Conservation (phyloP, 2,113 vertebrate genomes). For the cattle (Bos taurus) region DNA sequence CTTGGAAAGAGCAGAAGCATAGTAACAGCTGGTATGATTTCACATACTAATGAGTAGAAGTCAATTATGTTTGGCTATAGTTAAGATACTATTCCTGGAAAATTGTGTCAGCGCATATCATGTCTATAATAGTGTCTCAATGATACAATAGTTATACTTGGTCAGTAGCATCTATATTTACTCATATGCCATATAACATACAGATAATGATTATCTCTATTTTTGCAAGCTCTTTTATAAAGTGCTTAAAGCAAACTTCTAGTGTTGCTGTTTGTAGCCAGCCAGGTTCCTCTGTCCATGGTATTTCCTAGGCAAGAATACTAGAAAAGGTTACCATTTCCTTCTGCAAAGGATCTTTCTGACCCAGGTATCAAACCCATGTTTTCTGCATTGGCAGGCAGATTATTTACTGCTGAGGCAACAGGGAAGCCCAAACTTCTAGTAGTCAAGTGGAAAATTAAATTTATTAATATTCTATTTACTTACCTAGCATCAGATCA, state of each 20-base stretch:
- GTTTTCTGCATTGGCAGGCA: neutral
- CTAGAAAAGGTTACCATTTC: neutral
- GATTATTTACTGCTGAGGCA: neutral
- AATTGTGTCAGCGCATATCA: neutral
- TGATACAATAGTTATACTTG: neutral
- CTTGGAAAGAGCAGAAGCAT: conserved; percentile 1
- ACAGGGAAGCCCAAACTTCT: neutral
- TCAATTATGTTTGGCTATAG: conserved; percentile 4
- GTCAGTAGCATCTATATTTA: neutral
- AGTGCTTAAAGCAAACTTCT: neutral
- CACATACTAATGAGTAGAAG: conserved; percentile 14
- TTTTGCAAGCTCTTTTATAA: neutral
- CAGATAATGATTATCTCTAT: neutral
- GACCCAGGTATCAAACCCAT: neutral
- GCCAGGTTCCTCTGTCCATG: neutral
- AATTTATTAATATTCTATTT: conserved; percentile 21
- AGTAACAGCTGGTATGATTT: neutral
- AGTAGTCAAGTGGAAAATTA: neutral
- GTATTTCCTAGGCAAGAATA: neutral
- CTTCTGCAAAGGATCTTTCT: neutral
- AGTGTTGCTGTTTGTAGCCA: neutral
- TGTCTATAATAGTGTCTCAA: neutral
- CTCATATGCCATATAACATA: neutral
- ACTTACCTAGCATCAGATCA: neutral
- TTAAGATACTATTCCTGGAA: neutral